Evolutionary conservation across 2,888 invertebrate genomes (phyloP).

Genomic region (Apotomis betuletana): DNA sequence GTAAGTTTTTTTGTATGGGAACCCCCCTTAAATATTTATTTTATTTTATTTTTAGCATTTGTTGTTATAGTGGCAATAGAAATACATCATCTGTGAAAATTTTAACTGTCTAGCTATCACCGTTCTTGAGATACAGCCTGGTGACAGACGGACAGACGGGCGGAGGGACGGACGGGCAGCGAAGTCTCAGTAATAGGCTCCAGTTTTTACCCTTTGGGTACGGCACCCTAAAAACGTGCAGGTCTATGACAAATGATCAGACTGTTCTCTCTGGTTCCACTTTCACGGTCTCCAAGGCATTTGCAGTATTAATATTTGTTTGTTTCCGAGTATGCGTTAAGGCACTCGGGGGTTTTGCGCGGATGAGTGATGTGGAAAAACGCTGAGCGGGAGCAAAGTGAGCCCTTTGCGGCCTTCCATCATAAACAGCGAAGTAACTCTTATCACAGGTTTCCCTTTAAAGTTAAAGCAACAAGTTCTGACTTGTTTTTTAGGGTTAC

Average conservation of each 20-base stretch:
- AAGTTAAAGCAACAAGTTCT: no score
- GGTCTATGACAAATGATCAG: neutral
- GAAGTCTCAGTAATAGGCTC: neutral
- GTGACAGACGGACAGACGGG: neutral
- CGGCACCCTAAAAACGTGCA: neutral
- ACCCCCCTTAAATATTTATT: no score
- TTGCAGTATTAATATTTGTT: constrained; percentile 3
- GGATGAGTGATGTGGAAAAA: neutral
- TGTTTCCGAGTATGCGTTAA: neutral
- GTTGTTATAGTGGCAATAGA: no score
- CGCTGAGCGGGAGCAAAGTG: neutral
- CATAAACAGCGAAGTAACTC: neutral
- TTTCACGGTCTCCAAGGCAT: neutral
- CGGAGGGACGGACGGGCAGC: neutral
- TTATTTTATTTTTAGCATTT: no score
- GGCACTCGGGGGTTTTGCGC: neutral
- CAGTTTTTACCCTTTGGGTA: neutral
- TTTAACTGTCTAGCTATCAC: no score
- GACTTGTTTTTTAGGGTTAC: no score
- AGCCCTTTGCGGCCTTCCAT: constrained; percentile 2
- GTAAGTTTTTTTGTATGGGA: no score
- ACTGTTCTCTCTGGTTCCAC: neutral
- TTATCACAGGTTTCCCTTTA: no score
- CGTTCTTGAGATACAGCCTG: neutral
- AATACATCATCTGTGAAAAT: no score